Conservation (phyloP, 2,888 invertebrate species). For the Leucophenga maculata region DNA sequence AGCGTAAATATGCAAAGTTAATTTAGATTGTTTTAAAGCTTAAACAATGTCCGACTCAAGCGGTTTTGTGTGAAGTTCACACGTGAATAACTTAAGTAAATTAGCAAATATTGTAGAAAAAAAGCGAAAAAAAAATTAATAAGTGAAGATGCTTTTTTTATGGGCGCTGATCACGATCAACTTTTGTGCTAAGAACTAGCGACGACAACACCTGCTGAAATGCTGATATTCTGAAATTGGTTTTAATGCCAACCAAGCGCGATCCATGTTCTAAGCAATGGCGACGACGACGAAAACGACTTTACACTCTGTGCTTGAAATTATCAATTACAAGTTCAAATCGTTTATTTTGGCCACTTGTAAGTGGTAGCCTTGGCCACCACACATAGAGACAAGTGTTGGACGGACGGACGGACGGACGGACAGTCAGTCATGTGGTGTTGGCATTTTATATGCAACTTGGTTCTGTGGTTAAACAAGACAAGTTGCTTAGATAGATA, state of each 20-base stretch:
- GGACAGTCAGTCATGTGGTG: neutral
- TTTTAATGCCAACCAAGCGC: too few relatives aligned
- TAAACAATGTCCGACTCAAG: neutral
- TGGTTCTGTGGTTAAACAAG: slow-evolving; percentile 34
- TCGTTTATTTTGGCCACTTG: slow-evolving; percentile 58
- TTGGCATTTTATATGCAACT: slow-evolving; percentile 10
- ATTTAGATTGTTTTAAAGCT: slow-evolving; percentile 46
- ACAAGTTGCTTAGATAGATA: slow-evolving; percentile 54
- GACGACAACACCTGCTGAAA: neutral
- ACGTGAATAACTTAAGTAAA: neutral
- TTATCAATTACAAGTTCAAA: slow-evolving; percentile 61
- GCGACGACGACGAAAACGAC: neutral
- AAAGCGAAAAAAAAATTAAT: neutral
- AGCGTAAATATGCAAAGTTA: slow-evolving; percentile 45
- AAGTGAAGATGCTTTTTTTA: neutral
- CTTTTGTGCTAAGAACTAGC: neutral
- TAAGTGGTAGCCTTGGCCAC: slow-evolving; percentile 57
- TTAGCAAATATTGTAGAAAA: neutral
- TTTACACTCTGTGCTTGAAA: slow-evolving; percentile 43
- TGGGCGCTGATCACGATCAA: neutral
- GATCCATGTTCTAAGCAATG: neutral
- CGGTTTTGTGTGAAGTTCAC: slow-evolving; percentile 10
- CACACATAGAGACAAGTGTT: neutral
- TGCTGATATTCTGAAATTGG: too few relatives aligned
- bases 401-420: neutral